These are phyloP conservation scores for Ambastaia sidthimunki DNA, from an alignment of 2,797 vertebrate species.

Conservation along the genomic window DNA sequence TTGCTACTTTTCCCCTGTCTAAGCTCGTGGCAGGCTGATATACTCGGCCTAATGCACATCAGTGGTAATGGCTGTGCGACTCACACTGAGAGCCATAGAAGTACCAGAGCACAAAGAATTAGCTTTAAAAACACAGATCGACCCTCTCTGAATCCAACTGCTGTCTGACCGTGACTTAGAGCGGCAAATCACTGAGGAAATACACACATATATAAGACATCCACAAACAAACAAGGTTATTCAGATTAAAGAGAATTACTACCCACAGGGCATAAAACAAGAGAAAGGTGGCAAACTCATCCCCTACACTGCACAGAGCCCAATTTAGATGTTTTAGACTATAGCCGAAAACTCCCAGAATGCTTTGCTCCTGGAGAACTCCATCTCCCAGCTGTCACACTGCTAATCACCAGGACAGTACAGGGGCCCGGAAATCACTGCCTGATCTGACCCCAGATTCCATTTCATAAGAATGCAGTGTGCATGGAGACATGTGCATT, in stretches of 20 bases:
- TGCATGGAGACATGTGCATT: neutral
- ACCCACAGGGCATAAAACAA: conserved; percentile 23
- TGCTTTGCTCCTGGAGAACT: conserved; percentile 21
- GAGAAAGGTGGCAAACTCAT: conserved; percentile 11
- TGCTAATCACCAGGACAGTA: conserved; percentile 13
- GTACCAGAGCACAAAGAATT: conserved; percentile 37
- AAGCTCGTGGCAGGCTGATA: conserved; percentile 16
- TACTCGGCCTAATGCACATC: conserved; percentile 22
- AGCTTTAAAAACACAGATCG: conserved; percentile 19
- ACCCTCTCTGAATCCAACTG: conserved; percentile 27
- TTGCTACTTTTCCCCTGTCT: conserved; percentile 27
- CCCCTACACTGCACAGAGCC: neutral
- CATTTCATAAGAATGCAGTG: neutral
- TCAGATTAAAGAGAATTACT: conserved; percentile 44
- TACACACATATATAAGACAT: conserved; percentile 34
- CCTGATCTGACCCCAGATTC: neutral
- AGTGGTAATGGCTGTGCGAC: conserved; percentile 28
- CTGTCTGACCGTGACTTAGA: conserved; percentile 34
- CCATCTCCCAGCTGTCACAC: conserved; percentile 28
- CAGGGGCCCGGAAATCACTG: neutral
- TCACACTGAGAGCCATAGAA: conserved; percentile 1
- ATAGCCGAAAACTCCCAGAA: conserved; percentile 10
- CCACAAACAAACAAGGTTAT: conserved; percentile 45
- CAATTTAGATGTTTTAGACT: conserved; percentile 31
- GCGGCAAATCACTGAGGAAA: conserved; percentile 42